These are phyloP conservation scores for Colinus virginianus DNA, from an alignment of 2,113 vertebrate species.

Conservation along the genomic window DNA sequence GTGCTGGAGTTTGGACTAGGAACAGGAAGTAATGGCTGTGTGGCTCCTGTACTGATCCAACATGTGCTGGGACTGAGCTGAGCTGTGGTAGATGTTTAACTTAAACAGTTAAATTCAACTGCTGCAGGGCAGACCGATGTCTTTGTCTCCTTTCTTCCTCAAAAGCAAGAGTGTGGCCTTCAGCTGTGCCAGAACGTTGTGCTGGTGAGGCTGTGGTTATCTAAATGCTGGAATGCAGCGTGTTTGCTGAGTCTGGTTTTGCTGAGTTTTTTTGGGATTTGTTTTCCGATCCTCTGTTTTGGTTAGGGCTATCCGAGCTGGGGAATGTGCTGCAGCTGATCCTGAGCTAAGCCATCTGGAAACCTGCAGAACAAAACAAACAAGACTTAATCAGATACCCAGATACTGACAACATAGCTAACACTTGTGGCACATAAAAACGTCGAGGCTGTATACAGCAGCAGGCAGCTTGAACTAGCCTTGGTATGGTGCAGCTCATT, in stretches of 20 bases:
- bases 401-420: background rate
- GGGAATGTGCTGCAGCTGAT: conserved; percentile 1
- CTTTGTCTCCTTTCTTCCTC: background rate
- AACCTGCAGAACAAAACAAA: background rate
- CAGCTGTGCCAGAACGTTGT: background rate
- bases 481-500: background rate
- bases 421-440: background rate
- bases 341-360: conserved; percentile 1
- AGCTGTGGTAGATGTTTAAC: background rate
- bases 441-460: background rate
- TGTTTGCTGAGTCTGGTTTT: background rate
- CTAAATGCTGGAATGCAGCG: background rate
- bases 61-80: background rate
- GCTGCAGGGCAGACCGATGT: background rate
- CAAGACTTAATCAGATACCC: background rate
- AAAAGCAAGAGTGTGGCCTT: background rate
- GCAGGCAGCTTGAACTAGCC: background rate
- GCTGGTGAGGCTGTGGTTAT: background rate
- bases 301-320: background rate
- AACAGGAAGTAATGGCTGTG: background rate
- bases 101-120: background rate
- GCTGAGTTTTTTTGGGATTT: background rate
- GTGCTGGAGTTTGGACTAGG: background rate
- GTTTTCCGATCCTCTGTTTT: conserved; percentile 11
- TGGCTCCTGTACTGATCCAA: background rate